Evolutionary conservation across 2,113 vertebrate genomes (phyloP).

Genomic region (Pheucticus melanocephalus): DNA sequence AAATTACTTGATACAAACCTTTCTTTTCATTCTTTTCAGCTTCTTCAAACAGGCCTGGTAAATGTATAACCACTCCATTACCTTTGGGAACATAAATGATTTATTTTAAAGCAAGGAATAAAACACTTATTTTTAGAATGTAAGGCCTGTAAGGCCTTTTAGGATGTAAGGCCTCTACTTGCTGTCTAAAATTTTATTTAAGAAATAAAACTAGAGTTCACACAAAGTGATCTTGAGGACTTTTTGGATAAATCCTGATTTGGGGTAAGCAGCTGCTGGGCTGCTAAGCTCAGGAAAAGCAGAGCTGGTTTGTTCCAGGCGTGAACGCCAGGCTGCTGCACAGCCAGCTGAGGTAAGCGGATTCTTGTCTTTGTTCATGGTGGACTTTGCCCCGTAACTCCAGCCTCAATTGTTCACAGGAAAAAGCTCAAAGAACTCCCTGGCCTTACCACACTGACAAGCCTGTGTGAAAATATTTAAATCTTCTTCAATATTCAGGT

Average conservation of each 20-base stretch:
- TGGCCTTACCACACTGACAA: neutral
- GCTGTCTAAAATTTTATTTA: neutral
- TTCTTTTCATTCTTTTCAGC: constrained; percentile 98
- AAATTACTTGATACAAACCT: constrained; percentile 75
- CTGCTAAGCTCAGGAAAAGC: neutral
- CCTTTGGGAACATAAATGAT: constrained; percentile 75
- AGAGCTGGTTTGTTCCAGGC: neutral
- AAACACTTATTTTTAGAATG: neutral
- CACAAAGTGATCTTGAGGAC: neutral
- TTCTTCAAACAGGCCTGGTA: constrained; percentile 96
- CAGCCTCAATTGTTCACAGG: neutral
- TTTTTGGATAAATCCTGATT: neutral
- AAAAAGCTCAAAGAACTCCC: neutral
- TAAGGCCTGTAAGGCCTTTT: neutral
- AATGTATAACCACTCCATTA: constrained; percentile 96
- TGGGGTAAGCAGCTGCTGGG: neutral
- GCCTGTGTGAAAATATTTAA: neutral
- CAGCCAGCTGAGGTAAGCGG: constrained; percentile 13
- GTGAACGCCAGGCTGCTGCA: neutral
- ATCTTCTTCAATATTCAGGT: neutral
- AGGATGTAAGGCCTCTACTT: too few relatives aligned
- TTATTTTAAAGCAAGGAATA: neutral
- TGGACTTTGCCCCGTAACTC: neutral
- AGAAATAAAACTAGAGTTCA: neutral
- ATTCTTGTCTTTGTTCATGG: constrained; percentile 28